Evolutionary conservation across 2,888 invertebrate genomes (phyloP), one percentile per base, ranked within the genome.

Genomic region (Euplexia lucipara): DNA sequence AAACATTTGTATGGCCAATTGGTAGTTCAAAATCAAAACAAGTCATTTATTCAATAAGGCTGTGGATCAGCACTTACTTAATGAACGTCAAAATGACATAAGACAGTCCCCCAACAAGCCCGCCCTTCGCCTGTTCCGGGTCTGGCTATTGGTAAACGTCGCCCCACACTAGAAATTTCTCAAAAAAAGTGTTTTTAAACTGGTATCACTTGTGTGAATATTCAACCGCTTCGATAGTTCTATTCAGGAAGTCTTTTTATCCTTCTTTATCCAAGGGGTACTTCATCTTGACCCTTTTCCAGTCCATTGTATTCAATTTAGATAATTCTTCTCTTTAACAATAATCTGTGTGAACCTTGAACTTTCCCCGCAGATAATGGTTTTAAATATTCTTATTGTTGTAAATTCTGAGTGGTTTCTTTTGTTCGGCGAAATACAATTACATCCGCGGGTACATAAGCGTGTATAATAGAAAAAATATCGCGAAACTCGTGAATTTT

Each of bases 341-440:
- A 64, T 49, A 49, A 32, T 20, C 10, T 14, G 48, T 20, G 30
- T 34, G 53, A 69, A 44, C 72, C 64, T 64, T 54, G 64, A 72
- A 72, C 65, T 34, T 49, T 54, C 8, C n/a, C 65, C 12, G 34
- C 12, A 52, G n/a, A 51, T 44, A 69, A 64, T 49, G 64, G 54
- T 69, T 69, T 69, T 63, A 54, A 69, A 69, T 49, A 72, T 54
- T 69, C 69, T 48, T 34, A 64, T 72, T 64, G 72, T 69, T 49
- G 54, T 54, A 51, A 60, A 69, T 48, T 48, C 42, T 7, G n/a
- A 72, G 48, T 64, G 69, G 64, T 64, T 69, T 42, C 72, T 64
- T 69, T 69, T 69, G 72, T 69, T 72, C 48, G 69, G n/a, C 4
- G 37, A 63, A 72, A 69, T 49, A 72, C 69, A 69, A 72, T 72